Evolutionary conservation across 2,888 invertebrate species (phyloP), one percentile per base, ranked within the genome.

Genomic region (Orgyia antiqua): DNA sequence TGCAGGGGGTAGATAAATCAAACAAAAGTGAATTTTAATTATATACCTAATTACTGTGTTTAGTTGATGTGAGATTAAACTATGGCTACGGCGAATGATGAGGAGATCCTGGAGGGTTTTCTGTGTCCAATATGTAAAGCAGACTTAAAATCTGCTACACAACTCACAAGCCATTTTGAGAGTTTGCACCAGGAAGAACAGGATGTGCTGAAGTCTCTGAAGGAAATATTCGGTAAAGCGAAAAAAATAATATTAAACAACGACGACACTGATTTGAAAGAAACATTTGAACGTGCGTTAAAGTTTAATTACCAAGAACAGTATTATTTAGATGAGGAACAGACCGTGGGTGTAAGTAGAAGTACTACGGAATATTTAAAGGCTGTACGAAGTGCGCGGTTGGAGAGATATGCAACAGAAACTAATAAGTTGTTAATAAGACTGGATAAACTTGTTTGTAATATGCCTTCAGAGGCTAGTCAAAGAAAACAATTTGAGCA

Each of bases 361-460:
- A 90, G 89, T 39, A 92, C 94, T 50, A 92, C 92, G 4, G 91
- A 92, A 26, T 91, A 91, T 62, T 96, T 95, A 66, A 94, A 92
- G 62, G 89, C 89, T 8, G 87, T 92, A 10, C 70, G 91, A 45
- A 86, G 88, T 1, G 84, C 82, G 0, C 68, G 87, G 30, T 84
- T 98, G 36, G 97, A 98, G 75, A 90, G 96, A 54, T 94, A 94
- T 66, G 95, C 97, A 0, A 92, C 95, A 6, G 97, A 98, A 82
- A 98, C 98, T 1, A 99, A 99, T 72, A 98, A 97, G 74, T 80
- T 99, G 33, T 89, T 99, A 28, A 97, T 99, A 65, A 89, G 99
- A 49, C 84, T 99, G 51, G 97, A 98, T 74, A 95, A 97, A 69
- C 87, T 99, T 36, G 88, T 98, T 18, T 90, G 91, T 51, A 93